These are phyloP conservation scores for Garra rufa DNA, from an alignment of 2,113 vertebrate genomes.

Conservation along the genomic window DNA sequence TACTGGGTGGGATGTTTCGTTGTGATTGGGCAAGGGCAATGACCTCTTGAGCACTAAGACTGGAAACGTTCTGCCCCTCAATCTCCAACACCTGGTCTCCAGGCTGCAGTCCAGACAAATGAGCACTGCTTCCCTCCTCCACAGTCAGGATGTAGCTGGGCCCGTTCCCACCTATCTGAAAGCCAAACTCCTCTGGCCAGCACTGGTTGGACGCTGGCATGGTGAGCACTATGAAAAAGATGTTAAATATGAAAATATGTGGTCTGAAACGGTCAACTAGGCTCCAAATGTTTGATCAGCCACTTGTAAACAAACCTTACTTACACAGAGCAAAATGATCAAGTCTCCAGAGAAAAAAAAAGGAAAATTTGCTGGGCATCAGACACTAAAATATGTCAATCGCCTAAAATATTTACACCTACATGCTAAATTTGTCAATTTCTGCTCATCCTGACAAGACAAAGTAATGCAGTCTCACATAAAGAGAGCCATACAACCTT, in stretches of 20 bases:
- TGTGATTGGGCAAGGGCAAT: constrained; percentile 83
- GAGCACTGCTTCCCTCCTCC: constrained; percentile 91
- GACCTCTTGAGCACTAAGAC: constrained; percentile 78
- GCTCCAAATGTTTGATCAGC: not conserved
- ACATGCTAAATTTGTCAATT: not conserved
- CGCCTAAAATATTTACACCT: not conserved
- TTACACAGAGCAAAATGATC: not conserved
- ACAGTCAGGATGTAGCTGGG: constrained; percentile 94
- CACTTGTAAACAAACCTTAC: not conserved
- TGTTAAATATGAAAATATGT: not conserved
- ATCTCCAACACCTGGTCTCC: constrained; percentile 96
- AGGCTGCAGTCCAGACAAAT: constrained; percentile 84
- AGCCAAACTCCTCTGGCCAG: constrained; percentile 97
- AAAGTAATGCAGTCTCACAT: constrained; percentile 25
- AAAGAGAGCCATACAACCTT: constrained; percentile 8
- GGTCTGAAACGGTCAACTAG: not conserved
- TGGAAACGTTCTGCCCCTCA: constrained; percentile 88
- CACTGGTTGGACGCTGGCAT: constrained; percentile 90
- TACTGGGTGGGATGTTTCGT: constrained; percentile 90
- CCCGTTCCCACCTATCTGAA: constrained; percentile 85
- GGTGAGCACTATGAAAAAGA: constrained; percentile 74
- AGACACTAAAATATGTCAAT: not conserved
- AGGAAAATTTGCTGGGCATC: not conserved
- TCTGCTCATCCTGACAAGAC: not conserved
- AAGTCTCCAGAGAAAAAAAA: not conserved